phyloP scores from a whole-genome alignment of 2,888 invertebrate genomes.

The Bibio marci region DNA sequence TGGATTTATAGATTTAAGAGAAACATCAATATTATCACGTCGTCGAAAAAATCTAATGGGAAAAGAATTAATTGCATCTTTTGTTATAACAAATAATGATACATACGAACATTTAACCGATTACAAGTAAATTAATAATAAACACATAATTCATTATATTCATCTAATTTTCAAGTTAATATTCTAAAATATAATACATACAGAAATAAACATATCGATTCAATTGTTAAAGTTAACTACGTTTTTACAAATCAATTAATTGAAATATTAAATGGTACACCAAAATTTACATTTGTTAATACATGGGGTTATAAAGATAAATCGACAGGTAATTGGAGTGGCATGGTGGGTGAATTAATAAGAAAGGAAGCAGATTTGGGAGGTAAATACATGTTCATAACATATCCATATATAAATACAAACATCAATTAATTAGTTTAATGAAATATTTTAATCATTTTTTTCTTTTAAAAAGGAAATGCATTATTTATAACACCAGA shows the following conservation, averaged over 20 bases:
- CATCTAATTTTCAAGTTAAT: too few relatives aligned
- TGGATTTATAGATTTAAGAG: background rate
- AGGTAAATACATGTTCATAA: too few relatives aligned
- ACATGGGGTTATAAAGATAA: constrained; percentile 43
- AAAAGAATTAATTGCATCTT: background rate
- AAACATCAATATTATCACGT: background rate
- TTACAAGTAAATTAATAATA: constrained; percentile 40
- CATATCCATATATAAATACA: too few relatives aligned
- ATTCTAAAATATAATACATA: too few relatives aligned
- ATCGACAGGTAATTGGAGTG: constrained; percentile 39
- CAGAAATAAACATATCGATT: too few relatives aligned
- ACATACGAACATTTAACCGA: constrained; percentile 40
- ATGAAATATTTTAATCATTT: too few relatives aligned
- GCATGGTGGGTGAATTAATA: constrained; percentile 44
- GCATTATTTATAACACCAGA: constrained; percentile 23
- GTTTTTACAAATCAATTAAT: constrained; percentile 37
- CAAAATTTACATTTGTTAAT: constrained; percentile 33
- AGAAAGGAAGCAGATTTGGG: constrained; percentile 42
- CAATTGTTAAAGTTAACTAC: constrained; percentile 39
- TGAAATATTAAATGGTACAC: constrained; percentile 38
- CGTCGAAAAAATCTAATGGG: background rate
- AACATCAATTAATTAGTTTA: too few relatives aligned
- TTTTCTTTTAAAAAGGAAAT: too few relatives aligned
- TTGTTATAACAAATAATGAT: constrained; percentile 1
- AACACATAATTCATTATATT: too few relatives aligned